Evolutionary conservation across 2,797 vertebrate species (phyloP).

Genomic region (Glyptemys insculpta): DNA sequence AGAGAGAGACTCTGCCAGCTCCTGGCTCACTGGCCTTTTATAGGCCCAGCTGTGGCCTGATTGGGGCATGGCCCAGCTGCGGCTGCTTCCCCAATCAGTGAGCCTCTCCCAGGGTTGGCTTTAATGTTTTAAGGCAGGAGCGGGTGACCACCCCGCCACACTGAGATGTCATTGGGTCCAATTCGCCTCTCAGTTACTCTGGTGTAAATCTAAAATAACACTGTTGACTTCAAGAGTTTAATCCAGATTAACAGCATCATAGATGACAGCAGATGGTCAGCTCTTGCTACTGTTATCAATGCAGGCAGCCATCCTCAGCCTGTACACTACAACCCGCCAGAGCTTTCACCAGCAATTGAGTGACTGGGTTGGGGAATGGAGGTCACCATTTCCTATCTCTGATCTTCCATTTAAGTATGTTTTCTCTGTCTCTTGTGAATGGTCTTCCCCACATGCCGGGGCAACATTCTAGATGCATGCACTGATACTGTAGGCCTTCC

Average conservation of each 20-base stretch:
- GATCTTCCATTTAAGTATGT: not conserved
- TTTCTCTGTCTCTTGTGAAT: not conserved
- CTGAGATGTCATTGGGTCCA: fast-evolving
- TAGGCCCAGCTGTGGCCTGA: too few relatives aligned
- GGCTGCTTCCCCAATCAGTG: too few relatives aligned
- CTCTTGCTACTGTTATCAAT: not conserved
- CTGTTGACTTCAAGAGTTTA: not conserved
- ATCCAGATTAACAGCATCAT: not conserved
- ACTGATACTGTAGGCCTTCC: not conserved
- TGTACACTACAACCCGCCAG: fast-evolving
- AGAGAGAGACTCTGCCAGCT: too few relatives aligned
- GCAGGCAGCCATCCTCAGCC: not conserved
- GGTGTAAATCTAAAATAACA: not conserved
- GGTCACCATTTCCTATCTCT: not conserved
- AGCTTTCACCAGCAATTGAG: not conserved
- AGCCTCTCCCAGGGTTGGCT: too few relatives aligned
- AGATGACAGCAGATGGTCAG: not conserved
- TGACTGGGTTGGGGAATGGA: not conserved
- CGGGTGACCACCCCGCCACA: too few relatives aligned
- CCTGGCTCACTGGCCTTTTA: too few relatives aligned
- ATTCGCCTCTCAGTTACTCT: not conserved
- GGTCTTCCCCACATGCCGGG: not conserved
- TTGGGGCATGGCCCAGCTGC: too few relatives aligned
- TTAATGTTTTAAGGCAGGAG: too few relatives aligned
- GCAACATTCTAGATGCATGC: not conserved